Base-by-base conservation (phyloP, 2,113 vertebrate genomes). In the Petromus typicus region DNA sequence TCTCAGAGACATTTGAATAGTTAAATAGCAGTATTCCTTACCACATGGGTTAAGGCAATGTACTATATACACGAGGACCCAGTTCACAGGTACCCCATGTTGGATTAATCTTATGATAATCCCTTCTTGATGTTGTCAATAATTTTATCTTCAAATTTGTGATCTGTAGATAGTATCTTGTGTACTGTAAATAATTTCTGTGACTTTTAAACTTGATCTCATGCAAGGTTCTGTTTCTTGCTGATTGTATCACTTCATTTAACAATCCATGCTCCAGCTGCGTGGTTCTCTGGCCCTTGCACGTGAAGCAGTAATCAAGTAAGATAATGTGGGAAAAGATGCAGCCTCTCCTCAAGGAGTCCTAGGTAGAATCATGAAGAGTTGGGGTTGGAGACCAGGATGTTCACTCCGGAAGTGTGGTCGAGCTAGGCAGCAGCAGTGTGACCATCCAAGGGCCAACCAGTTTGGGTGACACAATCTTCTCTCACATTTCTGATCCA, bases 271-370 rank as follows among this genome's bases (percentile, higher is more conserved):
- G 23, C 10, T 64, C 12, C 9, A 2, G 66, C 20, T 7, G 2
- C 7, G 10, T 67, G 75, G 18, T 11, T 17, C 4, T n/a, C 17
- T 6, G 5, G 32, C 27, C 5, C 57, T 5, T 61, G 13, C 3
- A 9, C 0, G 9, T 12, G 4, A 13, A 17, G 1, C 1, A 20
- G 7, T 57, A 37, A 20, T 3, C 27, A 37, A 27, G 25, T 3
- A 11, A 13, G 10, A 0, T 18, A 30, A 3, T 30, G 13, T 25
- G 20, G 20, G 3, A 17, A 64, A 79, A 32, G 17, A 80, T 13
- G 22, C 3, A 34, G 11, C 61, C 27, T 7, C 7, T 9, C 22
- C 3, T 5, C 7, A 7, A 18, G 14, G 16, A 16, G 4, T 51
- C n/a, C 48, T 54, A 0, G 30, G 25, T 48, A 27, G n/a, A 22